Evolutionary conservation across 2,797 vertebrate species (phyloP).

Genomic region (Gymnocypris eckloni): DNA sequence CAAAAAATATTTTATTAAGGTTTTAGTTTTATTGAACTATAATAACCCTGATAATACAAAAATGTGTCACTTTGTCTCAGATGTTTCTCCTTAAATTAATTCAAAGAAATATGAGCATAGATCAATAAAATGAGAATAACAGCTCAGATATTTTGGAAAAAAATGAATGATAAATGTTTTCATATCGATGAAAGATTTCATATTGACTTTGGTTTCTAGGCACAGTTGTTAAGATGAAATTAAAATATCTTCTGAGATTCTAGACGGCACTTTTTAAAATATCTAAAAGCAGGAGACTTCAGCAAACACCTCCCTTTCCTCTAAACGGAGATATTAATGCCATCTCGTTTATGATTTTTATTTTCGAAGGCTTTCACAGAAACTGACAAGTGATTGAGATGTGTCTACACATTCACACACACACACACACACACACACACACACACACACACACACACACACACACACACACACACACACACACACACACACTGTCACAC

Average conservation of each 20-base stretch:
- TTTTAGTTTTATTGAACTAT: background rate
- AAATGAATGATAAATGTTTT: background rate
- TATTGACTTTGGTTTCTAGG: background rate
- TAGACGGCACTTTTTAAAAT: background rate
- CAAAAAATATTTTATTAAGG: background rate
- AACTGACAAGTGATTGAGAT: constrained; percentile 10
- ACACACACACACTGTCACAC: too few relatives aligned
- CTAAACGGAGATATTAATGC: background rate
- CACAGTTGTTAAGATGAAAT: background rate
- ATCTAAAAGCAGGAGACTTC: background rate
- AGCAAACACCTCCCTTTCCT: background rate
- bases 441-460: too few relatives aligned
- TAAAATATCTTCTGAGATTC: background rate
- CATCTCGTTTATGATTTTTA: background rate
- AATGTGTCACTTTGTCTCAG: background rate
- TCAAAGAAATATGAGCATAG: background rate
- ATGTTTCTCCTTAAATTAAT: background rate
- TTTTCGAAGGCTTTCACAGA: constrained; percentile 13
- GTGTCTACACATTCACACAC: constrained; percentile 37
- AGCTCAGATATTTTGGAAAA: background rate
- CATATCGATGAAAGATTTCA: background rate
- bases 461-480: background rate
- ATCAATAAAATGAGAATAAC: background rate
- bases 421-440: constrained; percentile 52
- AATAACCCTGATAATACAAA: background rate